Evolutionary conservation across 2,888 invertebrate species (phyloP).

Genomic region (Lycocerus yunnanus): DNA sequence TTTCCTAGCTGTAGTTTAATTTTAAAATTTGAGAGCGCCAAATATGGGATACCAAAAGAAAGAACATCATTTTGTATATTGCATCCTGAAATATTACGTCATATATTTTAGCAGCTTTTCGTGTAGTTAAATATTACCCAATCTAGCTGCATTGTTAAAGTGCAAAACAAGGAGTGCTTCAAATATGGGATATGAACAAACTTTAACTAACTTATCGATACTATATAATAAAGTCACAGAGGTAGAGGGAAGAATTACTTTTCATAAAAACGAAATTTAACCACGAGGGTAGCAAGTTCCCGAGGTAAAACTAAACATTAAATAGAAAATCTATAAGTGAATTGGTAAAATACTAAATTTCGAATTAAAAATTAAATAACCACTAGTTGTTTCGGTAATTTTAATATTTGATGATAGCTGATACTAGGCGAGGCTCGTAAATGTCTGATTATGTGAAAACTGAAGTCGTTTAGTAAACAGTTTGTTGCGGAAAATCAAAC

Average conservation of each 20-base stretch:
- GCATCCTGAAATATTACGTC: too few species aligned
- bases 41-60: neutral
- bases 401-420: neutral
- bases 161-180: neutral
- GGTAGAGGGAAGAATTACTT: too few species aligned
- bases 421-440: neutral
- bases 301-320: neutral
- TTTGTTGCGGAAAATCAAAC: neutral
- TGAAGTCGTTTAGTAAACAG: neutral
- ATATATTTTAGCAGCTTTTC: too few species aligned
- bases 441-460: neutral
- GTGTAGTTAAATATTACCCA: too few species aligned
- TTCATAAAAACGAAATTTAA: neutral
- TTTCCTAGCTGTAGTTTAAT: too few species aligned
- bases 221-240: too few species aligned
- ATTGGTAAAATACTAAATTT: neutral
- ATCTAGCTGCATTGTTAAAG: too few species aligned
- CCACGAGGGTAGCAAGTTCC: neutral
- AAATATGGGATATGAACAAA: neutral
- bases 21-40: neutral
- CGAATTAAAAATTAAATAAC: neutral
- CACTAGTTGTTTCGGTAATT: neutral
- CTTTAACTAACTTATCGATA: too few species aligned
- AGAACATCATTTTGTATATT: too few species aligned
- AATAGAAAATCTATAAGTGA: neutral